These are phyloP conservation scores for Drosophila nigromelanica DNA, from an alignment of 1,140 invertebrate genomes.

Conservation along the genomic window DNA sequence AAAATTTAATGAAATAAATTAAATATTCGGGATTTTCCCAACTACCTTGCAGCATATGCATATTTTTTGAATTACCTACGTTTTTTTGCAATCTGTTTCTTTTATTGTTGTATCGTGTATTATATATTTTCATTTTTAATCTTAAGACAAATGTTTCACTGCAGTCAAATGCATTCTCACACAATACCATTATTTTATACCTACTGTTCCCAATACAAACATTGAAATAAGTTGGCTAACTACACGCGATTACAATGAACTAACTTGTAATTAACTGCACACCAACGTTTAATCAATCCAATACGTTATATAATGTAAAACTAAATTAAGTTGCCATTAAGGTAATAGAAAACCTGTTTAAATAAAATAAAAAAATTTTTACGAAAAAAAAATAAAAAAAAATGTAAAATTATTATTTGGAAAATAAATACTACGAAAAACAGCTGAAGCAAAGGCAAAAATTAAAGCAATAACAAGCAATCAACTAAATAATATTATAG, in stretches of 20 bases:
- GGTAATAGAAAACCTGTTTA: no score
- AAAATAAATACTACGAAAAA: slow-evolving; percentile 71
- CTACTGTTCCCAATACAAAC: slow-evolving; percentile 51
- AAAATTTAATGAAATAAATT: slow-evolving; percentile 32
- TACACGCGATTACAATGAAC: slow-evolving; percentile 31
- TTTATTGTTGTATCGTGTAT: slow-evolving; percentile 28
- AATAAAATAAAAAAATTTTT: no score
- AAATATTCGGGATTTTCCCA: slow-evolving; percentile 13
- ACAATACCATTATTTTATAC: slow-evolving; percentile 52
- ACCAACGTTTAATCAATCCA: slow-evolving; percentile 19
- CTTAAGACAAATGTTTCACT: slow-evolving; percentile 54
- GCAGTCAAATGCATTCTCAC: slow-evolving; percentile 55
- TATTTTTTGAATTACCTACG: slow-evolving; percentile 19
- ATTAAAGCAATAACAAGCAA: slow-evolving; percentile 60
- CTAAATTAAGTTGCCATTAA: no score
- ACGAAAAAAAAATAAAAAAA: no score
- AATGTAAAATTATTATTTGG: slow-evolving; percentile 45
- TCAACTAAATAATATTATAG: slow-evolving; percentile 31
- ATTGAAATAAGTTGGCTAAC: slow-evolving; percentile 74
- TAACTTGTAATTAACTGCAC: slow-evolving; percentile 28
- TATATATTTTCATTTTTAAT: slow-evolving; percentile 41
- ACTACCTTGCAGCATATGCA: slow-evolving; percentile 20
- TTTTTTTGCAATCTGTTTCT: slow-evolving; percentile 16
- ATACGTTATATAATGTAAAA: slow-evolving; percentile 49
- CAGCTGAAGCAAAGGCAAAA: slow-evolving; percentile 42